Evolutionary conservation across 64 coral and sea anemone species (phyloP), one percentile per base, ranked within the genome.

Genomic region (Trachythela sp.): DNA sequence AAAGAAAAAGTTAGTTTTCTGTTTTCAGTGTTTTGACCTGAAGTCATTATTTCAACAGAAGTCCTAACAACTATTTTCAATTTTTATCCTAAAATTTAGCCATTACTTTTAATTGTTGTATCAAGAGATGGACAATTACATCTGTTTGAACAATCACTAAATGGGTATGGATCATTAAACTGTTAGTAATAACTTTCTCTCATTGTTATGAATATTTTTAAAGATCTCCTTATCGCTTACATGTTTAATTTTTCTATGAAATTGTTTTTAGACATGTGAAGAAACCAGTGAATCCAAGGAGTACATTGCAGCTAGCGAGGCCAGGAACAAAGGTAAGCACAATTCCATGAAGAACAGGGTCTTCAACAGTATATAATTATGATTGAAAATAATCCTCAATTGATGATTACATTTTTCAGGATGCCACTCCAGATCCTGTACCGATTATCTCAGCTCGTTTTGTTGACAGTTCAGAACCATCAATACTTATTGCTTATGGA

Each of bases 61-160:
- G 34, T 39, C 15, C 8, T 22, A 9, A 80, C 13, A 37, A 37
- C 14, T 72, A 72, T 14, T 9, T 72, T 27, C 31, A 2, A 9
- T 37, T 9, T 22, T 2, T 39, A n/a, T 35, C 2, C 9, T 80
- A 31, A 45, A 45, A 42, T 59, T 18, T 88, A 97, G 95, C 89
- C 95, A 58, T 51, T 97, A 26, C 95, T 94, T 68, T 76, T 97
- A 54, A 88, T 91, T 85, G 85, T 85, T 49, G 85, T 88, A n/a
- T 86, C 95, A 68, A 97, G 76, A 52, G 95, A 97, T 91, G 91
- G 91, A 40, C 77, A 92, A 27, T 51, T 97, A 24, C 95, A 97
- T 54, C 42, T 97, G 54, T 97, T 94, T 92, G 95, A 97, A 87
- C 91, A 97, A 88, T 88, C 88, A 48, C 87, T 97, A 20, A 97